These are phyloP conservation scores for Megastigmus dorsalis DNA, from an alignment of 2,888 invertebrate species.

Conservation along the genomic window DNA sequence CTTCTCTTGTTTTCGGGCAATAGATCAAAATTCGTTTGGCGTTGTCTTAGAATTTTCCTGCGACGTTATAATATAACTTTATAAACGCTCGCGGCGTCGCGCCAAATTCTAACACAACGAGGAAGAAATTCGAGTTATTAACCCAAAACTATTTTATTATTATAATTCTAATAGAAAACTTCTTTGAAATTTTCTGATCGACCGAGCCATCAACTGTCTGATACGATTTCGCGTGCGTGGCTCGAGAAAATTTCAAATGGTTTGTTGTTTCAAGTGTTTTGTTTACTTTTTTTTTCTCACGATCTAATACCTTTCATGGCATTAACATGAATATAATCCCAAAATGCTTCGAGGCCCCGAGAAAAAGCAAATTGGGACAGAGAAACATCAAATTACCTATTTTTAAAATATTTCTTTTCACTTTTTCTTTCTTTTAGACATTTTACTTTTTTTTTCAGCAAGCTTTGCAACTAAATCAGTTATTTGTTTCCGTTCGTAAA, in stretches of 20 bases:
- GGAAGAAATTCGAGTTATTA: constrained; percentile 66
- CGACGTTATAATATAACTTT: constrained; percentile 55
- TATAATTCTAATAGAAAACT: constrained; percentile 47
- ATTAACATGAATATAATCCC: constrained; percentile 69
- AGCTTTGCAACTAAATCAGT: no score
- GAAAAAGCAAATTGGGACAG: constrained; percentile 69
- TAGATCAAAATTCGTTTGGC: constrained; percentile 64
- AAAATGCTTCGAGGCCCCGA: constrained; percentile 69
- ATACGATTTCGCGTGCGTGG: constrained; percentile 43
- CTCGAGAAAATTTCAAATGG: constrained; percentile 57
- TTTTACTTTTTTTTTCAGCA: constrained; percentile 21
- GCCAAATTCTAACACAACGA: constrained; percentile 59
- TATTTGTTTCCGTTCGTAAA: constrained; percentile 38
- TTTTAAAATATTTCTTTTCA: constrained; percentile 30
- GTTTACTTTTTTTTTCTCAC: constrained; percentile 42
- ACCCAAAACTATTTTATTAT: constrained; percentile 51
- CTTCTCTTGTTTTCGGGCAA: constrained; percentile 55
- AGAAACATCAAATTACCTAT: constrained; percentile 68
- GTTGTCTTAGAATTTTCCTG: constrained; percentile 59
- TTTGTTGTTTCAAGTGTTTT: constrained; percentile 46
- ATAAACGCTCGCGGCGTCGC: constrained; percentile 50
- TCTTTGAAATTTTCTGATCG: constrained; percentile 62
- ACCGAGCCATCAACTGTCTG: constrained; percentile 51
- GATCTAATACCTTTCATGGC: constrained; percentile 58
- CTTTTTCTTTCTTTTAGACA: constrained; percentile 9